Conservation (phyloP, 2,113 vertebrate genomes). For the Regulus satrapa region DNA sequence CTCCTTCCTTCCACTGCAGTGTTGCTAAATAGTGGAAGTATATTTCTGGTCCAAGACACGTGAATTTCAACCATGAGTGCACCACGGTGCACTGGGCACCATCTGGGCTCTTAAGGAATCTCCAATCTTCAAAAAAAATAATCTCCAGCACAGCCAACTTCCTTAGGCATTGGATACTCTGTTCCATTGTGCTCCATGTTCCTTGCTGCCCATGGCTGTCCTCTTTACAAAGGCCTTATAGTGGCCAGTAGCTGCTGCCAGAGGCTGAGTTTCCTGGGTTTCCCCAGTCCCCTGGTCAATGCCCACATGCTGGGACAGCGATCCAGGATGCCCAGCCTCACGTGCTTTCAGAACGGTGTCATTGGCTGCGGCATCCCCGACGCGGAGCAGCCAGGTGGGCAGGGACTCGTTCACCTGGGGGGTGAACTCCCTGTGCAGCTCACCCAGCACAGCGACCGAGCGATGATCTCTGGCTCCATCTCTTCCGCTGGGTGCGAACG, state of each 20-base stretch:
- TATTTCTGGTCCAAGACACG: not conserved
- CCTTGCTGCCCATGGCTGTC: not conserved
- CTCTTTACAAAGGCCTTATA: not conserved
- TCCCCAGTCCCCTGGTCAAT: not conserved
- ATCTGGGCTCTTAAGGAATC: not conserved
- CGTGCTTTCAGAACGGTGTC: not conserved
- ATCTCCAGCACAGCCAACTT: not conserved
- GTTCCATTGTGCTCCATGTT: not conserved
- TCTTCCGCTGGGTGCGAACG: accelerated
- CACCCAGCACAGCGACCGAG: not conserved
- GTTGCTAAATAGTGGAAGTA: not conserved
- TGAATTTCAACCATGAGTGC: accelerated
- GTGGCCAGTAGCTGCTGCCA: not conserved
- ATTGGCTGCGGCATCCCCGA: accelerated
- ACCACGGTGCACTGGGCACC: not conserved
- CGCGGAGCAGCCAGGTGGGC: not conserved
- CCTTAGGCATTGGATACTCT: not conserved
- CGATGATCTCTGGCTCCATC: accelerated
- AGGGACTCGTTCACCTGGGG: accelerated
- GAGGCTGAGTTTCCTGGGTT: not conserved
- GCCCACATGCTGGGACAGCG: accelerated
- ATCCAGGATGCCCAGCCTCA: not conserved
- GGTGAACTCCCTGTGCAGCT: not conserved
- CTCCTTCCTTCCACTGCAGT: not conserved
- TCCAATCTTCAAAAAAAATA: not conserved